Percentiles rank a stretch among this genome's conserved stretches.
Conservation (phyloP, 1,140 invertebrate species). For the Rhagoletis zephyria region DNA sequence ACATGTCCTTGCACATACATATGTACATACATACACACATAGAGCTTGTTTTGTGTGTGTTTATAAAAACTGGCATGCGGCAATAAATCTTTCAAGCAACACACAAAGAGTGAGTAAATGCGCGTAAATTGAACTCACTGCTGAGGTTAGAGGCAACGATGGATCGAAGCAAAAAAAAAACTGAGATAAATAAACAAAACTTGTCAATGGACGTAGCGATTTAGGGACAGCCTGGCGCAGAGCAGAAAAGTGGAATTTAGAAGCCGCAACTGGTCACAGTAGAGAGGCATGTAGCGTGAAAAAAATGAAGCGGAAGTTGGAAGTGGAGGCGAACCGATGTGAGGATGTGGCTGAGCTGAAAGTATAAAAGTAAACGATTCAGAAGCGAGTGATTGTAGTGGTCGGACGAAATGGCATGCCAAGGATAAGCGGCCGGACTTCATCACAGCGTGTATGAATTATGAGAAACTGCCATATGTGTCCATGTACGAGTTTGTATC, state of each 20-base stretch:
- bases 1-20: too few relatives aligned
- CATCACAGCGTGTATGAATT: constrained; percentile 32
- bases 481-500: background rate
- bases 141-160: background rate
- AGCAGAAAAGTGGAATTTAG: background rate
- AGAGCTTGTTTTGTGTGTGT: constrained; percentile 4
- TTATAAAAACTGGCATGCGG: constrained; percentile 34
- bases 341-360: background rate
- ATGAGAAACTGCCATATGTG: background rate
- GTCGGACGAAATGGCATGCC: background rate
- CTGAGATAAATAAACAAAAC: constrained; percentile 26
- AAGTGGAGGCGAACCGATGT: background rate
- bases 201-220: background rate
- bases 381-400: background rate
- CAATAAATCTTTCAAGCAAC: constrained; percentile 43
- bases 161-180: background rate
- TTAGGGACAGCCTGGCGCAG: background rate
- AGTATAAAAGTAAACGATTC: constrained; percentile 11
- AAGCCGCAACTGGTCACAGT: background rate
- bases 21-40: background rate
- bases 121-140: constrained; percentile 24
- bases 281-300: background rate
- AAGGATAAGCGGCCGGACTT: background rate
- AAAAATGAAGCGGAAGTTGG: background rate
- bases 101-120: constrained; percentile 43